A percentile compares a stretch with the other conserved stretches of the same genome.
Evolutionary conservation across 2,113 vertebrate species (phyloP).

Genomic region (Plestiodon gilberti): DNA sequence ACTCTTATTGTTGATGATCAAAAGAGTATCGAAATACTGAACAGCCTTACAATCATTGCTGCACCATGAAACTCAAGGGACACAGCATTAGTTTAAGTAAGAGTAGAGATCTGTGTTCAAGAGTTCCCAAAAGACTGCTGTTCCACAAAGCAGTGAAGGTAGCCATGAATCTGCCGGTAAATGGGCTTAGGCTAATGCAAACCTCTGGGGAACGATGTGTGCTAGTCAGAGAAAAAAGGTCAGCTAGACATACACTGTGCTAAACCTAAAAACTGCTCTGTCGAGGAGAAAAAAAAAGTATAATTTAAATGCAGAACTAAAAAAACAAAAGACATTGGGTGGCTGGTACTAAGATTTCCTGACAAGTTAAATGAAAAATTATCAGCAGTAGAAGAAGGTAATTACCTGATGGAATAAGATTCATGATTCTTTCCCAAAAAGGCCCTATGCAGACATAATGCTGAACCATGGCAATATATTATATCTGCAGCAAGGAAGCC

Average conservation of each 20-base stretch:
- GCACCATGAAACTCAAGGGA: accelerated
- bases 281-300: too few species aligned
- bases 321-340: neutral
- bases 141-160: neutral
- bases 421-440: too few species aligned
- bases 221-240: neutral
- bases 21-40: neutral
- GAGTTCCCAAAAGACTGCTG: slow-evolving; percentile 6
- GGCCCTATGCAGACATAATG: neutral
- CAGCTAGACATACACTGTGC: neutral
- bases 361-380: neutral
- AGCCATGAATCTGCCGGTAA: neutral
- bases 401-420: neutral
- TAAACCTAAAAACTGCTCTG: neutral
- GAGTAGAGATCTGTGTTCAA: accelerated
- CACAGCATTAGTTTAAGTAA: accelerated
- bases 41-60: neutral
- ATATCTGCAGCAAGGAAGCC: too few species aligned
- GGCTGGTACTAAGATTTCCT: neutral
- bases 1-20: neutral
- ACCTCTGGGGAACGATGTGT: neutral
- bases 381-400: neutral
- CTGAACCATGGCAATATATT: neutral
- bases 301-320: neutral
- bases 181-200: neutral